Evolutionary conservation across 92 coral and sea anemone genomes (phyloP), one percentile per base, ranked within the genome.

Genomic region (Zoanthus sociatus): DNA sequence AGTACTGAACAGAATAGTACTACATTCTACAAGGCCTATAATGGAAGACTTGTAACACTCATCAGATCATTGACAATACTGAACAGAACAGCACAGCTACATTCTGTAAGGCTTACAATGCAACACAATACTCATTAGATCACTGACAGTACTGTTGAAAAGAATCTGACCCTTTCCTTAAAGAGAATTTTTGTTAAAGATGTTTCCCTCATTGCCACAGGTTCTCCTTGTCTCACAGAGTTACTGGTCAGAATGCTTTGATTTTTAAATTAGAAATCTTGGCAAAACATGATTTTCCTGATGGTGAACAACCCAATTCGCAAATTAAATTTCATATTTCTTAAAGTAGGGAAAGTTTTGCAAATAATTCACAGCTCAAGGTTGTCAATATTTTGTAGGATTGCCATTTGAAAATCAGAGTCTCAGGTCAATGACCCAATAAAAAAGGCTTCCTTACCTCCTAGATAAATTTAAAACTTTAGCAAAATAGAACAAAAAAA

Each of bases 61-160:
- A 26, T 26, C 0, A 26, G 26, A 26, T 26, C 26, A 26, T 0
- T 26, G 26, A 26, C 26, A 26, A 26, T 26, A 26, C n/a, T n/a
- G n/a, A n/a, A n/a, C n/a, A n/a, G n/a, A n/a, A n/a, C n/a, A n/a
- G n/a, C n/a, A 93, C 78, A 97, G 89, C 83, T 14, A 90, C 97
- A 95, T 92, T 95, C 88, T 91, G 95, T 20, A 97, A 91, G 69
- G 98, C 99, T 98, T 97, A 42, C 0, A 71, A 85, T 11, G 18
- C 15, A 45, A 7, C 42, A 33, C 16, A 51, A 9, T 1, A 26
- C 26, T 26, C 26, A 26, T 26, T 26, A 26, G 26, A 26, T 26
- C 26, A 26, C 26, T 26, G 26, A 26, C 26, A 26, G 0, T 26
- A 26, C 4, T 37, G 4, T 26, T 0, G 26, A 37, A 37, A 2